phyloP scores from a whole-genome alignment of 1,140 invertebrate species.

The Heliconius eleuchia region DNA sequence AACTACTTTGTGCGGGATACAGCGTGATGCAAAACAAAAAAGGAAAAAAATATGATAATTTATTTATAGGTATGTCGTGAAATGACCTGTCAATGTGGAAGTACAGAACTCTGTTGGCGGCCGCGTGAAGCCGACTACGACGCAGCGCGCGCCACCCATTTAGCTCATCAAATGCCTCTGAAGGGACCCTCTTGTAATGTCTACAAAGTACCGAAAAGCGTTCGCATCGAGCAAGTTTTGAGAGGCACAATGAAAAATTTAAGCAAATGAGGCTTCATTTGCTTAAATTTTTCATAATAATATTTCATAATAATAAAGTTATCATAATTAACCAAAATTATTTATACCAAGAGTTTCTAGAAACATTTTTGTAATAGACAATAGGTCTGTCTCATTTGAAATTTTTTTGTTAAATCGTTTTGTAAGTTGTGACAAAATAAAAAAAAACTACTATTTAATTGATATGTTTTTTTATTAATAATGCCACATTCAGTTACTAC shows the following conservation, averaged over 20 bases:
- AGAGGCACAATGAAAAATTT: constrained; percentile 21
- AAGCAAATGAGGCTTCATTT: background rate
- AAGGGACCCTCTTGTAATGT: constrained; percentile 46
- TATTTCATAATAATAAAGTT: background rate
- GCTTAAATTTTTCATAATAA: too few relatives aligned
- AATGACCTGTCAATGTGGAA: constrained; percentile 64
- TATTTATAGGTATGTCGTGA: constrained; percentile 63
- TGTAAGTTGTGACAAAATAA: background rate
- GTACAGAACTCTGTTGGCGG: constrained; percentile 61
- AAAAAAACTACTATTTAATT: background rate
- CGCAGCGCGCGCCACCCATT: constrained; percentile 54
- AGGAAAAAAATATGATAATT: background rate
- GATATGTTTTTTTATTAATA: constrained; percentile 1
- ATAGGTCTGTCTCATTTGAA: background rate
- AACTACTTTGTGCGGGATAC: too few relatives aligned
- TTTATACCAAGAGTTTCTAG: background rate
- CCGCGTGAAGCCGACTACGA: constrained; percentile 57
- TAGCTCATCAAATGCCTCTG: constrained; percentile 53
- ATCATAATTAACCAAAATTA: background rate
- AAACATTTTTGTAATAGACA: background rate
- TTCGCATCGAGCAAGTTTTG: constrained; percentile 52
- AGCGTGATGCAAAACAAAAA: background rate
- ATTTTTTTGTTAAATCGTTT: background rate
- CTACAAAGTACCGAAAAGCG: constrained; percentile 53
- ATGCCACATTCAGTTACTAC: constrained; percentile 2